A percentile compares a stretch with the other conserved stretches of the same genome.
phyloP scores from a whole-genome alignment of 2,113 vertebrate genomes.

The Macroglossus sobrinus region DNA sequence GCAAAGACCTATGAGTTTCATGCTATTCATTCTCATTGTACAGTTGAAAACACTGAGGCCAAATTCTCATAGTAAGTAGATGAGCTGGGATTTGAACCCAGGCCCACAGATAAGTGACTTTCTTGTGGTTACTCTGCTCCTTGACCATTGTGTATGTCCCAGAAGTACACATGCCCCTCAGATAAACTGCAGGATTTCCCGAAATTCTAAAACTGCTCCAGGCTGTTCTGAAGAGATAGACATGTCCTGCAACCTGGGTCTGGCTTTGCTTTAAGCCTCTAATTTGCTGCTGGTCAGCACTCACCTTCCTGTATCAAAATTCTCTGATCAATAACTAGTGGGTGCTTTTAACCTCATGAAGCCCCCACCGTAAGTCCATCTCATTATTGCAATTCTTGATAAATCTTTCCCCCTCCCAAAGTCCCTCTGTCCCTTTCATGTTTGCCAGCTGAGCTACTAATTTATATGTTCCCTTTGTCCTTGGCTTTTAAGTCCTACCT shows the following conservation, averaged over 20 bases:
- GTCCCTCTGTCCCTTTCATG: constrained; percentile 28
- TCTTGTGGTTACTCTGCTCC: neutral
- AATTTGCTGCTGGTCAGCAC: constrained; percentile 46
- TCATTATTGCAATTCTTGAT: constrained; percentile 18
- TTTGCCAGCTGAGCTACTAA: constrained; percentile 33
- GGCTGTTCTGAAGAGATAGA: neutral
- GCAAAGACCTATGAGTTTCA: neutral
- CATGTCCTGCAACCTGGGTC: neutral
- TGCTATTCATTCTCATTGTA: neutral
- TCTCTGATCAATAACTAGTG: constrained; percentile 35
- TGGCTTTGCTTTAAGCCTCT: constrained; percentile 26
- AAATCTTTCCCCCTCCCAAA: neutral
- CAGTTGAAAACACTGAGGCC: neutral
- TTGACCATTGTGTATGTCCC: neutral
- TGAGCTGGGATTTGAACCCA: neutral
- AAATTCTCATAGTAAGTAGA: neutral
- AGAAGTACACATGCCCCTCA: neutral
- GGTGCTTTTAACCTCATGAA: constrained; percentile 11
- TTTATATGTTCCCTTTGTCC: constrained; percentile 45
- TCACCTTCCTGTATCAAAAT: neutral
- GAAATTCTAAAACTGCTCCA: constrained; percentile 36
- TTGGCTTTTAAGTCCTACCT: constrained; percentile 42
- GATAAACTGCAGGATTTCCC: constrained; percentile 1
- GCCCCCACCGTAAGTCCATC: neutral
- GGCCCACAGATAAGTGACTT: neutral